Evolutionary conservation across 2,888 invertebrate genomes (phyloP), one percentile per base, ranked within the genome.

Genomic region (Pammene aurita): DNA sequence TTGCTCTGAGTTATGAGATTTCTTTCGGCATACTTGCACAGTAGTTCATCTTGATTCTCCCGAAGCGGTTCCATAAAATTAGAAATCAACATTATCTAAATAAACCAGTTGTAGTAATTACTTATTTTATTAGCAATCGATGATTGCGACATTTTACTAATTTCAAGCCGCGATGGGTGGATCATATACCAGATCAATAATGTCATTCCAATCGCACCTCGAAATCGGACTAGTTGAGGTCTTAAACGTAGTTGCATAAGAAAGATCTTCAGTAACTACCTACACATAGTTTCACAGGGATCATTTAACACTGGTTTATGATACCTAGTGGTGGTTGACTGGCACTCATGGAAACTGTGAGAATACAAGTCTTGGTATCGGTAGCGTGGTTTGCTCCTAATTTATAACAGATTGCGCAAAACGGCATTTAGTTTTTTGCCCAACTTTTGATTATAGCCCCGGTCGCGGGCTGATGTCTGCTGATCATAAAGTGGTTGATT

Each of bases 41-140:
- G 62, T 56, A 41, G 44, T 54, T 48, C 67, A 50, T 67, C 67
- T 67, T 7, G 58, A 35, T 13, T 35, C 66, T 52, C 44, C 60
- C 66, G 14, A 55, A 66, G 38, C 18, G 46, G 67, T 7, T 50
- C 67, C 67, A 68, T 68, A 58, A 68, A 68, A 68, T 57, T 67
- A 64, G 68, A 68, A 68, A 68, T 58, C 63, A 67, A 58, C 63
- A 58, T 67, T 67, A 63, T 58, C 46, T 4, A 52, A 69, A 65
- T 4, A 52, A 69, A 65, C 69, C 60, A 65, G 69, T 65, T 44
- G n/a, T 34, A 14, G 58, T 69, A 65, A 69, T 69, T 64, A 65
- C 52, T 11, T 65, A 55, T 60, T 69, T 69, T 69, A 69, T 65
- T 69, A 65, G 69, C 69, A 55, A 69, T 64, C 54, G 38, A 57